Percentiles rank a stretch among this genome's conserved stretches.
Conservation (phyloP, 2,888 invertebrate genomes). For the Philereme transversata region DNA sequence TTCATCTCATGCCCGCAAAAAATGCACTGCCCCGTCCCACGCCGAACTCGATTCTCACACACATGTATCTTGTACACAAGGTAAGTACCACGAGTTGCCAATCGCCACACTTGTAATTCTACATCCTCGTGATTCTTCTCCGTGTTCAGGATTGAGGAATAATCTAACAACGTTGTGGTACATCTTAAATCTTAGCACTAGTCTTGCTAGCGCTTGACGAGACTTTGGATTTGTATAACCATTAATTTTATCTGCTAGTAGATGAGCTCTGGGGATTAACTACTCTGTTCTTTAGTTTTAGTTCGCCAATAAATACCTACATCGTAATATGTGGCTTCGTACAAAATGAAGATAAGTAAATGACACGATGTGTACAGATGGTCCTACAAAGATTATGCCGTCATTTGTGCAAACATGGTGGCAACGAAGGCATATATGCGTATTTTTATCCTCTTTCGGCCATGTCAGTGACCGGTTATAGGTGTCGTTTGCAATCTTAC, state of each 20-base stretch:
- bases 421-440: constrained; percentile 17
- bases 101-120: constrained; percentile 68
- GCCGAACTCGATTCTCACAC: constrained; percentile 75
- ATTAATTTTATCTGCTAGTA: constrained; percentile 17
- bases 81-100: constrained; percentile 63
- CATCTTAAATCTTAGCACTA: constrained; percentile 49
- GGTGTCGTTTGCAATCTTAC: constrained; percentile 45
- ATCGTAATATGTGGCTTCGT: neutral
- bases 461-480: constrained; percentile 38
- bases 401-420: constrained; percentile 19
- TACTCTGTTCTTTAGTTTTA: constrained; percentile 2
- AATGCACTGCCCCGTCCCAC: constrained; percentile 82
- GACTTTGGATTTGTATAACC: constrained; percentile 20
- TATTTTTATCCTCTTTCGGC: constrained; percentile 20
- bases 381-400: constrained; percentile 7
- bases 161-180: constrained; percentile 62
- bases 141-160: constrained; percentile 60
- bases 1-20: constrained; percentile 79
- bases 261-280: constrained; percentile 6
- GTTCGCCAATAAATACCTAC: constrained; percentile 5
- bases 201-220: constrained; percentile 7
- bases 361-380: constrained; percentile 7
- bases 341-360: neutral
- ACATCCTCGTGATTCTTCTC: constrained; percentile 61
- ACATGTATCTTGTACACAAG: constrained; percentile 54